A percentile compares a stretch with the other conserved stretches of the same genome.
Evolutionary conservation across 1,140 invertebrate genomes (phyloP).

Genomic region (Caerostris extrusa): DNA sequence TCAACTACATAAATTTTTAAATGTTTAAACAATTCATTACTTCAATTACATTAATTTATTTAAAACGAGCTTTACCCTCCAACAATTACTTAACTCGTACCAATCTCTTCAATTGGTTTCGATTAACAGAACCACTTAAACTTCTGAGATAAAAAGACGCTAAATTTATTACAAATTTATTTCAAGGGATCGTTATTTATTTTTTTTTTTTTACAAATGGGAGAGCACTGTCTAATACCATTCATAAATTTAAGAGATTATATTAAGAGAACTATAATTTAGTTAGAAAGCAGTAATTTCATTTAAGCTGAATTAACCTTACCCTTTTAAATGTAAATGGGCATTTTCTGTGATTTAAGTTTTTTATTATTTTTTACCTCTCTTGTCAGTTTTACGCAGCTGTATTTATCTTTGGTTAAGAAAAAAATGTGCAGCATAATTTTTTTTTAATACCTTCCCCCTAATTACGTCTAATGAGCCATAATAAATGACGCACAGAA

Average conservation of each 20-base stretch:
- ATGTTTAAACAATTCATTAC: too few relatives aligned
- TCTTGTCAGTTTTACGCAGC: not conserved
- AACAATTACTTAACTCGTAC: not conserved
- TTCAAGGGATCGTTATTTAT: not conserved
- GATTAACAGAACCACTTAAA: not conserved
- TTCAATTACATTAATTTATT: too few relatives aligned
- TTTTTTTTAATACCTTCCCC: conserved; percentile 30
- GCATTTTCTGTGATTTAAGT: conserved; percentile 25
- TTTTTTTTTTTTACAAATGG: not conserved
- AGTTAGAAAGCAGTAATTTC: conserved; percentile 29
- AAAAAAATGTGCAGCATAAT: not conserved
- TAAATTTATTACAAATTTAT: not conserved
- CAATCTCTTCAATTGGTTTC: not conserved
- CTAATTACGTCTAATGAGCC: conserved; percentile 38
- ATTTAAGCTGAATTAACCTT: conserved; percentile 18
- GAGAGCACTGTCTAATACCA: not conserved
- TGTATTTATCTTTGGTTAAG: not conserved
- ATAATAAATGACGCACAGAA: not conserved
- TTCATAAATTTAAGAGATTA: conserved; percentile 31
- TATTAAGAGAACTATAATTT: conserved; percentile 54
- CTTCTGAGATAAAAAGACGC: not conserved
- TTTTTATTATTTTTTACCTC: not conserved
- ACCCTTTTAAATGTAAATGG: conserved; percentile 24
- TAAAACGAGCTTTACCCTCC: too few relatives aligned
- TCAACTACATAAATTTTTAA: too few relatives aligned